Evolutionary conservation across 2,888 invertebrate species (phyloP), one percentile per base, ranked within the genome.

Genomic region (Plebejus argus): DNA sequence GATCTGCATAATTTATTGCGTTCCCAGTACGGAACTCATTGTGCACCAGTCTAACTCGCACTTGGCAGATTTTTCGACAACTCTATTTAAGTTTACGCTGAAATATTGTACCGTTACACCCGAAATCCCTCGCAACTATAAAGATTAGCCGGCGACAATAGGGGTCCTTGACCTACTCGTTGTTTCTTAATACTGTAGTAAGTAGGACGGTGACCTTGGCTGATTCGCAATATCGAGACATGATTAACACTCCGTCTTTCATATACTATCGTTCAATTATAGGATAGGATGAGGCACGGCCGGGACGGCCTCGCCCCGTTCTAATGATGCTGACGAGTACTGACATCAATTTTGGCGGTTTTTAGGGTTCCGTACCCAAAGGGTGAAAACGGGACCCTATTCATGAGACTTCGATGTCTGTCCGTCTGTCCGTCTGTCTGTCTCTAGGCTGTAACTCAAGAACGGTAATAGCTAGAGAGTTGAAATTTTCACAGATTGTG

Each of bases 251-350:
- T 66, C 61, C 15, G 66, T 33, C 66, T 66, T 66, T 66, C 66
- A 66, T 33, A 66, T 45, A 72, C 49, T 79, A 45, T 53, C 61
- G 66, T 77, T 39, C 72, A 78, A 78, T 79, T 78, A 78, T 78
- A 70, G 78, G 76, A 78, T 78, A 70, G 78, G 76, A 66, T 66
- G 66, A 78, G 81, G 83, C 81, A 83, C 82, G 78, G 81, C 78
- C 78, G 81, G 82, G 82, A 84, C 83, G 83, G 79, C 83, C 83
- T 83, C 81, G 82, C 58, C 35, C 33, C 71, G 23, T 72, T 58
- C n/a, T 56, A 70, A 56, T 72, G 71, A 72, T 77, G 71, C 58
- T 77, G 56, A 35, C n/a, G n/a, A n/a, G n/a, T n/a, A n/a, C 56
- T 77, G 39, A 39, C 18, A 39, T 39, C 39, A 20, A 28, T 77